Evolutionary conservation across 2,113 vertebrate species (phyloP), one percentile per base, ranked within the genome.

Genomic region (Meleagris gallopavo): DNA sequence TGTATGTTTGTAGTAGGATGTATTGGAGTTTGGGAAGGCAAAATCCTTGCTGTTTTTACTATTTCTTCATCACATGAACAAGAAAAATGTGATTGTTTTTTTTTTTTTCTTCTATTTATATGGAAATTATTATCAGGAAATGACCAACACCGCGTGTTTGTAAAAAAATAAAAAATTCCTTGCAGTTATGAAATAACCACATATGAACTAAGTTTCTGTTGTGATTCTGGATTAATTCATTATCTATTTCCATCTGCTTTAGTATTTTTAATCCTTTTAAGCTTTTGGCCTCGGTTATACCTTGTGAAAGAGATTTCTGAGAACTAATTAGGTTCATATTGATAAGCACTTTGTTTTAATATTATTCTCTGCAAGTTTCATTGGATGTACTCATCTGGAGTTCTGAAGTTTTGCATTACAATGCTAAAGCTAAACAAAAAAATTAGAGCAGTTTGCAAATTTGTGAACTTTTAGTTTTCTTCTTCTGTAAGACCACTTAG

Each of bases 241-340:
- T 83, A 86, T 46, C 55, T 93, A 8, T 38, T 30, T 25, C 21
- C 16, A 18, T 88, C 92, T 88, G 19, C 29, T 52, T 78, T 90
- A 86, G 36, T 75, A 67, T 71, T 88, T 81, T 74, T 83, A 90
- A 88, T 90, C 38, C 46, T 90, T 89, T 91, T 86, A 94, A 93
- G 38, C 73, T 72, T 57, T 86, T 93, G 83, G 57, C 83, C 57
- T 90, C 52, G n/a, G 66, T 81, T 86, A 60, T 36, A 84, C 19
- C 46, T 92, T 74, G 64, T 83, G 60, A 80, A 54, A 74, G 91
- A 88, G 38, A 83, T 88, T 94, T 94, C 36, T 29, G 65, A 66
- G 77, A 80, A 25, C 65, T 86, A 52, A 86, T 93, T 88, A 12
- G 10, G 38, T 62, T 67, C 36, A 15, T 60, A 32, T 80, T 66